Base-by-base conservation (phyloP, 1,140 invertebrate species). In the Eumaeus atala region DNA sequence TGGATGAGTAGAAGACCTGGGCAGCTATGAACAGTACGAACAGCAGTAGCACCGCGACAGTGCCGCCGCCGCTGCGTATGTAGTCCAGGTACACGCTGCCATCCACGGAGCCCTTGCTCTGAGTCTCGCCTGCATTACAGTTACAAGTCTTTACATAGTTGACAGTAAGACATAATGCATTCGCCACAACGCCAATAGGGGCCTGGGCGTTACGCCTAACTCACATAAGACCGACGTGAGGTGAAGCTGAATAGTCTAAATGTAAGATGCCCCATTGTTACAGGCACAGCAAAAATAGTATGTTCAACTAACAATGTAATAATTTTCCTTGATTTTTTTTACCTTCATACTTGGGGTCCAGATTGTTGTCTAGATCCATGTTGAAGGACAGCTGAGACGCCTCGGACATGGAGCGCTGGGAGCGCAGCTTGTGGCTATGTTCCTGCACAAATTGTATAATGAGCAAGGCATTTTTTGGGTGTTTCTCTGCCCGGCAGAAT, bases 51-150 rank as follows among this genome's bases (percentile, higher is more conserved):
- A 89, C 79, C 3, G 88, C 80, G 21, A 80, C 62, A 0, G 66
- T 65, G 28, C 86, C 87, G 6, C 89, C 87, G 0, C 90, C 90
- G 37, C 90, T 89, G 52, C 81, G 87, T 36, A 91, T 89, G 66
- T 91, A 92, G 3, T 84, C 56, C 21, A 82, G 60, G 64, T 92
- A 92, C 8, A 88, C 85, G 34, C 74, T 66, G 34, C 67, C 72
- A 18, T 74, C 74, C 1, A 88, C 83, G 0, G 84, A 79, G 1
- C 87, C 88, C n/a, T 75, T 76, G 21, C 74, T 59, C 51, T 87
- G 87, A 6, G 9, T 62, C 52, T 88, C 87, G 51, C 78, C 82
- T 85, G 42, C 1, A 16, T 38, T 42, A 14, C 40, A 44, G 9
- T 28, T 28, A 2, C 38, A 2, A 2, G 14, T 14, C 8, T 11